Evolutionary conservation across 1,140 invertebrate genomes (phyloP).

Genomic region (Scaptomyza pallida): DNA sequence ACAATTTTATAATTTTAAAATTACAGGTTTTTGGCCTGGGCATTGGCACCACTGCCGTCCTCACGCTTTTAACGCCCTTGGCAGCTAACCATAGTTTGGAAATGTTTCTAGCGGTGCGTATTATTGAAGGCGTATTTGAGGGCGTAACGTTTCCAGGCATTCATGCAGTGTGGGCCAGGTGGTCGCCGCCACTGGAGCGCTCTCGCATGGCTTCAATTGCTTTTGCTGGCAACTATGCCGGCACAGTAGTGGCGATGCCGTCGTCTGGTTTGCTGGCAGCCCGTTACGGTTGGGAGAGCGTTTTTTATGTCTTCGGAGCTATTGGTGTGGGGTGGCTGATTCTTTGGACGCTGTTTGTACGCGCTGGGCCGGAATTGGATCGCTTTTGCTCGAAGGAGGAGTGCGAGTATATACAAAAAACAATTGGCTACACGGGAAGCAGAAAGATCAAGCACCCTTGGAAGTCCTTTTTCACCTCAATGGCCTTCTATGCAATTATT

Average conservation of each 20-base stretch:
- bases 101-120: slow-evolving; percentile 89
- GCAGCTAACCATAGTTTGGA: slow-evolving; percentile 89
- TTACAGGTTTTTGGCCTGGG: slow-evolving; percentile 90
- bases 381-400: slow-evolving; percentile 90
- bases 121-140: slow-evolving; percentile 95
- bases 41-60: slow-evolving; percentile 90
- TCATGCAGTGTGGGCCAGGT: slow-evolving; percentile 93
- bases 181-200: slow-evolving; percentile 94
- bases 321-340: slow-evolving; percentile 89
- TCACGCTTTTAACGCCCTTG: slow-evolving; percentile 93
- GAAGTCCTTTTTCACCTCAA: slow-evolving; percentile 91
- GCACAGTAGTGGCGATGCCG: slow-evolving; percentile 92
- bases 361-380: slow-evolving; percentile 91
- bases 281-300: slow-evolving; percentile 91
- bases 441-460: slow-evolving; percentile 89
- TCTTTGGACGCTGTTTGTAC: slow-evolving; percentile 89
- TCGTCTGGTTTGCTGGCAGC: slow-evolving; percentile 89
- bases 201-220: slow-evolving; percentile 91
- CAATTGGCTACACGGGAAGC: slow-evolving; percentile 65
- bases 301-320: slow-evolving; percentile 95
- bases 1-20: not conserved
- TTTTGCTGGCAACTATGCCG: slow-evolving; percentile 93
- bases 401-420: slow-evolving; percentile 89
- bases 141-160: slow-evolving; percentile 96
- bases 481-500: slow-evolving; percentile 95